Conservation (phyloP, 2,113 vertebrate genomes). For the Mixornis gularis region DNA sequence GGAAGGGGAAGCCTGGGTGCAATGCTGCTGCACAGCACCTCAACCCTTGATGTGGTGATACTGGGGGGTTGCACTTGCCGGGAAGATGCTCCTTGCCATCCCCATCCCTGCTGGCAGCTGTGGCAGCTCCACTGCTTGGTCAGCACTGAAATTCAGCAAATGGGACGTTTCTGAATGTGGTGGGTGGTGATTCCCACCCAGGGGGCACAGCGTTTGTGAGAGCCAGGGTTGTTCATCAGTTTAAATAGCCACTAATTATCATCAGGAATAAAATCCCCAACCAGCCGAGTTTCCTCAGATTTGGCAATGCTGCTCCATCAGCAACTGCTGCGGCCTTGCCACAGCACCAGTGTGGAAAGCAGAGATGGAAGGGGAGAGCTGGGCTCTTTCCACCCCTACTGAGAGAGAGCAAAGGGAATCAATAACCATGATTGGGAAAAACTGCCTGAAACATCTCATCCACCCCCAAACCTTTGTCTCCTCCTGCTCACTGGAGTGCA, state of each 20-base stretch:
- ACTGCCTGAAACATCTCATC: not conserved
- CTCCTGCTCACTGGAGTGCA: not conserved
- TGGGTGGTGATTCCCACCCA: not conserved
- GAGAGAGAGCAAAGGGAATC: not conserved
- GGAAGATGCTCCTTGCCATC: not conserved
- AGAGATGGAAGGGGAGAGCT: not conserved
- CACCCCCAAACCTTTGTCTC: not conserved
- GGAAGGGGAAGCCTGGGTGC: not conserved
- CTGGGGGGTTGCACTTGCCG: not conserved
- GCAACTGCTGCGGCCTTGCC: not conserved
- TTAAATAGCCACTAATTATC: not conserved
- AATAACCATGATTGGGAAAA: fast-evolving
- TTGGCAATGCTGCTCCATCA: not conserved
- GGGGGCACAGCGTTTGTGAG: not conserved
- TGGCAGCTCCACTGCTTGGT: not conserved
- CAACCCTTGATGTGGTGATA: fast-evolving
- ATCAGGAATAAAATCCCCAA: not conserved
- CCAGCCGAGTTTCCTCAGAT: not conserved
- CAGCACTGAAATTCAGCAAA: not conserved
- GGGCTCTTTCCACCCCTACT: not conserved
- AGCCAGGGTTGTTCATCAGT: not conserved
- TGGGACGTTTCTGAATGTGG: not conserved
- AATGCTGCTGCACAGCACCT: fast-evolving
- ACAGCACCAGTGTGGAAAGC: not conserved
- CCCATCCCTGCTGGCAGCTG: not conserved